Percentiles rank a stretch among this genome's conserved stretches.
Evolutionary conservation across 1,140 invertebrate genomes (phyloP).

Genomic region (Achatina immaculata): DNA sequence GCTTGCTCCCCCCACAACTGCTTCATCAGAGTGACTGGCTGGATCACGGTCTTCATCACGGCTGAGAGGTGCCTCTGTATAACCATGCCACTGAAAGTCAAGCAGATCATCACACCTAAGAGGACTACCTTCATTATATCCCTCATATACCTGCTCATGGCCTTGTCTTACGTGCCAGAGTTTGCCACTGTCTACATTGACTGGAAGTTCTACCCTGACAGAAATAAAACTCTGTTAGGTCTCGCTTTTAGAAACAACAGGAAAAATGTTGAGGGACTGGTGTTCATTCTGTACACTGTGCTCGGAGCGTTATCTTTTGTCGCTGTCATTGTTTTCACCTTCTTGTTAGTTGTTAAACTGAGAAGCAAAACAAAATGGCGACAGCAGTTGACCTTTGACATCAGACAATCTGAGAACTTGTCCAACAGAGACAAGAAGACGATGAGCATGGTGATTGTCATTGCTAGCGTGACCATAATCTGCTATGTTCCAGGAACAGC

Average conservation of each 20-base stretch:
- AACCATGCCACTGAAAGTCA: constrained; percentile 5
- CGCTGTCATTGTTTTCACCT: not conserved
- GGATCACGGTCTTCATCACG: constrained; percentile 27
- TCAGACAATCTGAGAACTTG: not conserved
- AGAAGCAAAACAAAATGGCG: not conserved
- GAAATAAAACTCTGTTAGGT: constrained; percentile 16
- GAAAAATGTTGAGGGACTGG: not conserved
- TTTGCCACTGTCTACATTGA: constrained; percentile 1
- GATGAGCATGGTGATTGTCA: constrained; percentile 9
- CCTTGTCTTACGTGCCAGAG: not conserved
- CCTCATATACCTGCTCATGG: not conserved
- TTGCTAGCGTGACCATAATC: not conserved
- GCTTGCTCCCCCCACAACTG: not conserved
- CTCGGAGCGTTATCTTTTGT: not conserved
- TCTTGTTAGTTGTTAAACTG: constrained; percentile 1
- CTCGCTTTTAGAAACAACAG: not conserved
- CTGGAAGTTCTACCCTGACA: constrained; percentile 19
- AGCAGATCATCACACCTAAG: constrained; percentile 6
- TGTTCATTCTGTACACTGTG: constrained; percentile 12
- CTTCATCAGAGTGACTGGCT: constrained; percentile 16
- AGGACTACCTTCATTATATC: not conserved
- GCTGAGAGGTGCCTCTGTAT: constrained; percentile 24
- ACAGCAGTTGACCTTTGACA: not conserved
- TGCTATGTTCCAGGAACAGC: constrained; percentile 10
- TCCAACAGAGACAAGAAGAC: constrained; percentile 16